Evolutionary conservation across 2,113 vertebrate species (phyloP).

Genomic region (Gasterosteus nipponicus): DNA sequence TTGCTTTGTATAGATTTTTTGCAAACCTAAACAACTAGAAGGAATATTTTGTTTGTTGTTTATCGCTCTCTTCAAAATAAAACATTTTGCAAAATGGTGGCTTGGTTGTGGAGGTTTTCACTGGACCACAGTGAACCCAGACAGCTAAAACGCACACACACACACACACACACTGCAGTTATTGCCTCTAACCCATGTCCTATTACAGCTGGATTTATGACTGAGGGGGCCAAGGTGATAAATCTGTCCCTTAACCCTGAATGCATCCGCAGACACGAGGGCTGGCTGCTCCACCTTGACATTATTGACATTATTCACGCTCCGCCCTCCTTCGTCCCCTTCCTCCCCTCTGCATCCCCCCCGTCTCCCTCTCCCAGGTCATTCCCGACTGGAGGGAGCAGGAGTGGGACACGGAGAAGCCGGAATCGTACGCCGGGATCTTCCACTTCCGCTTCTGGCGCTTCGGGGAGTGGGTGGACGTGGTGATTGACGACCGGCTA

Average conservation of each 20-base stretch:
- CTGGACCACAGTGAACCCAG: slow-evolving; percentile 16
- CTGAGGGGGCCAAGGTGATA: slow-evolving; percentile 41
- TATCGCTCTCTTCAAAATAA: background rate
- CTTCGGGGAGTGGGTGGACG: slow-evolving; percentile 94
- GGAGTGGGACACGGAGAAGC: slow-evolving; percentile 92
- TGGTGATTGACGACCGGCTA: slow-evolving; percentile 95
- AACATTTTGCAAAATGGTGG: slow-evolving; percentile 39
- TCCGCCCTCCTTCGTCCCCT: slow-evolving; percentile 2
- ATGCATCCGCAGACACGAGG: slow-evolving; percentile 43
- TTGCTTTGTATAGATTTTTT: background rate
- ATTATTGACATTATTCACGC: slow-evolving; percentile 34
- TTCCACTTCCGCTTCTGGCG: slow-evolving; percentile 99
- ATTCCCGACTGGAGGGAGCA: slow-evolving; percentile 98
- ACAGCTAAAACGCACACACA: slow-evolving; percentile 30
- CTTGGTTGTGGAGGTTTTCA: slow-evolving; percentile 4
- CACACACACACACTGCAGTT: slow-evolving; percentile 41
- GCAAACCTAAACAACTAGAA: background rate
- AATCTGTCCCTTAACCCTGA: slow-evolving; percentile 53
- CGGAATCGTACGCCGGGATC: slow-evolving; percentile 87
- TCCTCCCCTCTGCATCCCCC: no score
- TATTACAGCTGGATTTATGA: slow-evolving; percentile 65
- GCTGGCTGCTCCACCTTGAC: slow-evolving; percentile 24
- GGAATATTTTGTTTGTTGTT: background rate
- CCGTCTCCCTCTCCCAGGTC: slow-evolving; percentile 81
- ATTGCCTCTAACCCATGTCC: slow-evolving; percentile 52